Percentiles rank a stretch among this genome's conserved stretches.
These are phyloP conservation scores for Oeneis ivallda DNA, from an alignment of 2,888 invertebrate species.

Conservation along the genomic window DNA sequence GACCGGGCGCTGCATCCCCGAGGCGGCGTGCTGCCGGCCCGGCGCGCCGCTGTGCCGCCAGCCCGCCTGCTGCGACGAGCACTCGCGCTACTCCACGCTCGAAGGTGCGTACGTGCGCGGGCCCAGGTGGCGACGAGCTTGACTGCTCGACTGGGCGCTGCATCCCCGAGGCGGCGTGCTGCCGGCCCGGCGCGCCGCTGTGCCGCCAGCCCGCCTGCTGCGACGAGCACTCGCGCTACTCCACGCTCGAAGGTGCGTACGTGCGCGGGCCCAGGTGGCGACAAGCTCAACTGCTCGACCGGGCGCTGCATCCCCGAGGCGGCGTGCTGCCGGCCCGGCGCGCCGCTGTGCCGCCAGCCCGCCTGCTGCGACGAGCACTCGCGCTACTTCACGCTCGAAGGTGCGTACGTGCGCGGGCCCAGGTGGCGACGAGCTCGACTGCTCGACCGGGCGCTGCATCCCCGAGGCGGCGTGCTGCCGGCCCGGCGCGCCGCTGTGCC, in stretches of 20 bases:
- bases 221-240: conserved; percentile 54
- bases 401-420: conserved; percentile 35
- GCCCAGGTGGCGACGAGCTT: conserved; percentile 64
- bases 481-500: conserved; percentile 53
- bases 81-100: conserved; percentile 46
- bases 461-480: conserved; percentile 78
- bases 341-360: conserved; percentile 61
- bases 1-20: conserved; percentile 78
- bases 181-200: conserved; percentile 54
- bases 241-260: conserved; percentile 46
- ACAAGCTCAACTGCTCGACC: conserved; percentile 76
- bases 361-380: conserved; percentile 67
- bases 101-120: conserved; percentile 43
- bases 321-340: conserved; percentile 73
- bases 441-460: conserved; percentile 79
- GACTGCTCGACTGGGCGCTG: conserved; percentile 80
- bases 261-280: conserved; percentile 47
- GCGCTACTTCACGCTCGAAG: conserved; percentile 46
- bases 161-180: conserved; percentile 79
- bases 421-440: conserved; percentile 73
- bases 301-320: conserved; percentile 79
- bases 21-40: conserved; percentile 76
- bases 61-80: conserved; percentile 69
- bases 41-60: conserved; percentile 56
- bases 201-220: conserved; percentile 72